phyloP scores from a whole-genome alignment of 1,140 invertebrate species.

The Drosophila grimshawi region DNA sequence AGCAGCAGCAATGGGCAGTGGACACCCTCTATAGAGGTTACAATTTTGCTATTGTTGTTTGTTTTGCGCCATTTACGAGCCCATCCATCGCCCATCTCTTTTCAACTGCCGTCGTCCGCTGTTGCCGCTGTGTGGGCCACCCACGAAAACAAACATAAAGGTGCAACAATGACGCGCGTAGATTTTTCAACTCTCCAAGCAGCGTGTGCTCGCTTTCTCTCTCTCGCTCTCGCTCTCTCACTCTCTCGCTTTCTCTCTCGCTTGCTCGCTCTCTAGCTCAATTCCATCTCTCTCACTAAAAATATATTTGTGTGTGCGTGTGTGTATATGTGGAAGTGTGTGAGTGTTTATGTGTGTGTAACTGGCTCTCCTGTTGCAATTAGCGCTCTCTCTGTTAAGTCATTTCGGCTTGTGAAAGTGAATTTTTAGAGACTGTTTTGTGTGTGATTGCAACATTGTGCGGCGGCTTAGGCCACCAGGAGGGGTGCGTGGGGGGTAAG shows the following conservation, averaged over 20 bases:
- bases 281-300: constrained; percentile 20
- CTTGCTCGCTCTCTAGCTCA: constrained; percentile 15
- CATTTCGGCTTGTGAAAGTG: constrained; percentile 69
- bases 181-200: constrained; percentile 56
- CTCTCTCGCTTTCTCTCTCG: constrained; percentile 3
- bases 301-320: not conserved
- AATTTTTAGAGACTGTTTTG: constrained; percentile 71
- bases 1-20: constrained; percentile 13
- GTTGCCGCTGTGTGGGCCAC: constrained; percentile 42
- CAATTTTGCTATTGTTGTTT: constrained; percentile 77
- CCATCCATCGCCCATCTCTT: constrained; percentile 32
- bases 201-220: constrained; percentile 16
- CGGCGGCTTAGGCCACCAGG: constrained; percentile 10
- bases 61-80: constrained; percentile 68
- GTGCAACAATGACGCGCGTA: constrained; percentile 82
- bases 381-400: constrained; percentile 56
- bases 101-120: not conserved
- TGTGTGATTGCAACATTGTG: constrained; percentile 72
- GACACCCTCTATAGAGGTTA: constrained; percentile 76
- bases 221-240: constrained; percentile 24
- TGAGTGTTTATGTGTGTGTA: constrained; percentile 1
- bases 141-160: constrained; percentile 83
- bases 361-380: constrained; percentile 40
- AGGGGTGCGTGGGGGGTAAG: not conserved
- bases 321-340: not conserved